Conservation (phyloP, 30 jellyfish, hydroid and myxozoan species). For the Turritopsis dohrnii region DNA sequence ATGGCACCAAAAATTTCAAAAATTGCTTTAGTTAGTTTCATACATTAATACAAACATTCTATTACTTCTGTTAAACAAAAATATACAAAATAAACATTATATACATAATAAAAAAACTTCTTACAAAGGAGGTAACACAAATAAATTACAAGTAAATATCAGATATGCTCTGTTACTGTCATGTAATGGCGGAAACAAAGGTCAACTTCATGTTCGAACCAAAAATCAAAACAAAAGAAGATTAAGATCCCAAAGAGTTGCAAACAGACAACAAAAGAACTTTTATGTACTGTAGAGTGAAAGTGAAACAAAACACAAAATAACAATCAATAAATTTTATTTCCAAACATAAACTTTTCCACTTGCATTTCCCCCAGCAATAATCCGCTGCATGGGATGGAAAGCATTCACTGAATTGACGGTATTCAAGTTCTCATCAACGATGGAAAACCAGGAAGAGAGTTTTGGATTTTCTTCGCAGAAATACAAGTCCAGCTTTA, state of each 20-base stretch:
- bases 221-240: too few species aligned
- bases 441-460: not conserved
- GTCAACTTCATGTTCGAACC: too few species aligned
- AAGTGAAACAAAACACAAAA: not conserved
- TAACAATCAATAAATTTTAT: conserved; percentile 3
- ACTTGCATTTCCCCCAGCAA: conserved; percentile 86
- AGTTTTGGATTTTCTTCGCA: not conserved
- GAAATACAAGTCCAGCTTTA: conserved; percentile 9
- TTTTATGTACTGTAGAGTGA: not conserved
- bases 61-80: not conserved
- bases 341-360: conserved; percentile 83
- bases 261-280: not conserved
- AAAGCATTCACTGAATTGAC: conserved; percentile 73
- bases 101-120: not conserved
- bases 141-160: not conserved
- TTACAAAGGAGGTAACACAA: not conserved
- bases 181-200: not conserved
- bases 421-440: conserved; percentile 59
- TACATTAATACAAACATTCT: not conserved
- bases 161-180: not conserved
- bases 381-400: conserved; percentile 63
- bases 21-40: not conserved
- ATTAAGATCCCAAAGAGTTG: not conserved
- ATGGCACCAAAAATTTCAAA: not conserved
- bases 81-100: not conserved